phyloP scores from a whole-genome alignment of 92 coral and sea anemone genomes.

The Muricea muricata region DNA sequence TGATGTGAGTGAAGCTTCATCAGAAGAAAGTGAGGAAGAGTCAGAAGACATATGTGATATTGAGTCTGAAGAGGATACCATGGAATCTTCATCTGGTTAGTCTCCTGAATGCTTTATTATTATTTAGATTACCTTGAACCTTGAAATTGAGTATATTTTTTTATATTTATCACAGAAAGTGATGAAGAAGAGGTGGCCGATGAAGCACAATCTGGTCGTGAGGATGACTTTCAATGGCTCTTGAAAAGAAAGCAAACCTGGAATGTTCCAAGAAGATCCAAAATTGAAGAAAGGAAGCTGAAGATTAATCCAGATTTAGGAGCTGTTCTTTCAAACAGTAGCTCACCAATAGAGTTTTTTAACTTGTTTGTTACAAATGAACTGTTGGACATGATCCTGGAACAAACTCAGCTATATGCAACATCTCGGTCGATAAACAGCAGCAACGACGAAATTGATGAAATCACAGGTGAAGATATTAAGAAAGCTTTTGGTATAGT shows the following conservation, averaged over 20 bases:
- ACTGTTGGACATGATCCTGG: slow-evolving; percentile 28
- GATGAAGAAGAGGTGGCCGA: background rate
- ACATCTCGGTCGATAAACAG: slow-evolving; percentile 4
- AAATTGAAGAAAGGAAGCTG: background rate
- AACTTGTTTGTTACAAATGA: slow-evolving; percentile 16
- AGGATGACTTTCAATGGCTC: background rate
- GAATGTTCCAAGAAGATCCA: background rate
- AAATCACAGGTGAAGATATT: slow-evolving; percentile 3
- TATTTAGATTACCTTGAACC: background rate
- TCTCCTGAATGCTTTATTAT: background rate
- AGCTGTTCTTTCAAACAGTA: too few species aligned
- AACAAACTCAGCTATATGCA: slow-evolving; percentile 36
- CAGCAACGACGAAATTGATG: background rate
- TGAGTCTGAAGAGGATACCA: slow-evolving; percentile 1
- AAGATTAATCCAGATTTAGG: too few species aligned
- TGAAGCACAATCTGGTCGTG: background rate
- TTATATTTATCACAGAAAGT: slow-evolving; percentile 6
- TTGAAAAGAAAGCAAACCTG: background rate
- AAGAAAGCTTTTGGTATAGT: slow-evolving; percentile 27
- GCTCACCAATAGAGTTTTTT: slow-evolving; percentile 25
- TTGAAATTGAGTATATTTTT: slow-evolving; percentile 2
- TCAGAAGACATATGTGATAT: background rate
- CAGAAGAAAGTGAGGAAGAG: slow-evolving; percentile 8
- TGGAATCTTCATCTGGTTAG: background rate
- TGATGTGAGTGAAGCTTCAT: slow-evolving; percentile 13